phyloP scores from a whole-genome alignment of 2,888 invertebrate genomes.

The Panzeria rudis region DNA sequence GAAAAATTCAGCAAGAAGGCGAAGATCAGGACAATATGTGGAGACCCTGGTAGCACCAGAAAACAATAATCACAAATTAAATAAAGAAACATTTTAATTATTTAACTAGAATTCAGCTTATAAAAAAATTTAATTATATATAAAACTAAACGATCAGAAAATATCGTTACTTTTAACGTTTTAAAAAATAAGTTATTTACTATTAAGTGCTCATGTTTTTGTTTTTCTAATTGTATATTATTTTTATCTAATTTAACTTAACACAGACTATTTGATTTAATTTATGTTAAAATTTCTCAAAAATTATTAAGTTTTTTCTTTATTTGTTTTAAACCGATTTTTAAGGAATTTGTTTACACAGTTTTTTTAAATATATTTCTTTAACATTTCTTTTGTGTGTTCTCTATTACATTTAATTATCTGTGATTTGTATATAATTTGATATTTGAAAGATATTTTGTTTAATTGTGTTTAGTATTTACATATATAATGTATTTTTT shows the following conservation, averaged over 20 bases:
- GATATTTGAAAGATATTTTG: constrained; percentile 41
- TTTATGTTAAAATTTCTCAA: constrained; percentile 40
- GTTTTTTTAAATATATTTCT: constrained; percentile 34
- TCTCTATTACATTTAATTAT: constrained; percentile 52
- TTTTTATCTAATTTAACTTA: background rate
- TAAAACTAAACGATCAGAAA: background rate
- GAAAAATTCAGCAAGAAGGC: constrained; percentile 34
- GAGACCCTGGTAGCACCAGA: constrained; percentile 85
- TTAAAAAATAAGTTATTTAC: background rate
- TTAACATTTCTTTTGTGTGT: constrained; percentile 37
- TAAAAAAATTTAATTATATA: background rate
- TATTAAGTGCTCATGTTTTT: constrained; percentile 13
- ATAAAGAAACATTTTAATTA: too few relatives aligned
- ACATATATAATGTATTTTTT: background rate
- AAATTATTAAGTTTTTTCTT: constrained; percentile 48
- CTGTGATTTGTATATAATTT: constrained; percentile 70
- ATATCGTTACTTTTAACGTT: background rate
- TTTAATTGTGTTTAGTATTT: constrained; percentile 62
- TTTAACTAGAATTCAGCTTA: too few relatives aligned
- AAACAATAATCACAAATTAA: background rate
- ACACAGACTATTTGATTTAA: constrained; percentile 32
- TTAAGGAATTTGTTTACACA: constrained; percentile 17
- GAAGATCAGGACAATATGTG: constrained; percentile 85
- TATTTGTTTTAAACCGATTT: constrained; percentile 7
- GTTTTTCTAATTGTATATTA: background rate